Base-by-base conservation (phyloP, 2,113 vertebrate genomes). In the Euleptes europaea region DNA sequence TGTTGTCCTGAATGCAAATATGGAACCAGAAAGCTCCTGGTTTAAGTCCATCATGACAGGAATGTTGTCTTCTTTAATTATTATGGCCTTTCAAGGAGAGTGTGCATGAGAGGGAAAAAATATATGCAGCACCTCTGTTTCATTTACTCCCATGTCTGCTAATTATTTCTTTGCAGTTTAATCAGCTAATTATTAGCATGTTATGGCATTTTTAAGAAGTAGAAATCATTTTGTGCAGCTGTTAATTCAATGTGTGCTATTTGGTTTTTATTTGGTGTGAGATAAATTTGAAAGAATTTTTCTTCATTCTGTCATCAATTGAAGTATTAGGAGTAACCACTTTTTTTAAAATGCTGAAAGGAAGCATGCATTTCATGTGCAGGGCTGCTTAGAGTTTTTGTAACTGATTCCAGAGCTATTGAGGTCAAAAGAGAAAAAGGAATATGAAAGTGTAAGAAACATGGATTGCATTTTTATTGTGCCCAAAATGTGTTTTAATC, bases 111-210 rank as follows among this genome's bases (percentile, higher is more conserved):
- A 85, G 79, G 80, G 83, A 80, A 49, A 26, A 74, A 51, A 90
- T 80, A 35, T 73, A 33, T 89, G 86, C 78, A 90, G 81, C 77
- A 85, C 89, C 86, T 87, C 26, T 31, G 69, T 19, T 88, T 84
- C 86, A 35, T 87, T 71, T 78, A 33, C 76, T 82, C 54, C 87
- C 57, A 47, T 85, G 31, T 86, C 88, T 21, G 17, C 47, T 89
- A 88, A 88, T 95, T 88, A 88, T 93, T 93, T 94, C 83, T 91
- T 94, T 84, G 86, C 72, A 90, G 81, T 90, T 93, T 90, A 93
- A 92, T 86, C 84, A 94, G 81, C 87, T 94, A 91, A 94, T 94
- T 94, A 90, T 82, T 63, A 42, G 49, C 87, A 10, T 76, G 85
- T 90, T 90, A 88, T 80, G 81, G 47, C 84, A 31, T n/a, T 77